Evolutionary conservation across 2,888 invertebrate genomes (phyloP), one percentile per base, ranked within the genome.

Genomic region (Desoria tigrina): DNA sequence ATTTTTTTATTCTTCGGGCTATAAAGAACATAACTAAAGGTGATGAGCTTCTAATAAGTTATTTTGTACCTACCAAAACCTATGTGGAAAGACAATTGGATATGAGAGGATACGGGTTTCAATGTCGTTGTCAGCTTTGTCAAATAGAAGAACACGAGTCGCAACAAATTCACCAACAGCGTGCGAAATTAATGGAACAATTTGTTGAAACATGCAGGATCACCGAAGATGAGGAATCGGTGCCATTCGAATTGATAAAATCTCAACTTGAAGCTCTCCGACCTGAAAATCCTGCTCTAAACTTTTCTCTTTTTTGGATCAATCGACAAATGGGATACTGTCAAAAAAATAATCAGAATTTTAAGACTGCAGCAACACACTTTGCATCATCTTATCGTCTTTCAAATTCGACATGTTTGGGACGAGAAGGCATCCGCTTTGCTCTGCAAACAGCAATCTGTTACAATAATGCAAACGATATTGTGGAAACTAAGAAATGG

Each of bases 291-390:
- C 37, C 56, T 4, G 56, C 37, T 6, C 24, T 37, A 14, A 57
- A 57, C 26, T 42, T 57, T 37, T 16, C 56, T 4, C n/a, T 57
- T 4, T 37, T 57, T 57, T 57, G 18, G 21, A 21, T 57, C 18
- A 32, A 37, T 23, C 24, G 42, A 24, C 6, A 57, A 14, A 21
- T 57, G n/a, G 56, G 21, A 16, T 9, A 21, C 21, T 18, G 42
- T n/a, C 4, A 4, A 7, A n/a, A n/a, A n/a, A n/a, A n/a, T n/a
- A n/a, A n/a, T 16, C 23, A 9, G 14, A 28, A 21, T 7, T 32
- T 26, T 21, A 18, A 37, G 21, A 32, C 21, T 57, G 23, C 26
- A 14, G 18, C 3, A 57, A 37, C 7, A 3, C 37, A 32, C 6
- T 23, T 24, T 57, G 11, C 32, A 42, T 16, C 28, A 57, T 28